phyloP scores from a whole-genome alignment of 1,140 invertebrate genomes.

The Plodia interpunctella region DNA sequence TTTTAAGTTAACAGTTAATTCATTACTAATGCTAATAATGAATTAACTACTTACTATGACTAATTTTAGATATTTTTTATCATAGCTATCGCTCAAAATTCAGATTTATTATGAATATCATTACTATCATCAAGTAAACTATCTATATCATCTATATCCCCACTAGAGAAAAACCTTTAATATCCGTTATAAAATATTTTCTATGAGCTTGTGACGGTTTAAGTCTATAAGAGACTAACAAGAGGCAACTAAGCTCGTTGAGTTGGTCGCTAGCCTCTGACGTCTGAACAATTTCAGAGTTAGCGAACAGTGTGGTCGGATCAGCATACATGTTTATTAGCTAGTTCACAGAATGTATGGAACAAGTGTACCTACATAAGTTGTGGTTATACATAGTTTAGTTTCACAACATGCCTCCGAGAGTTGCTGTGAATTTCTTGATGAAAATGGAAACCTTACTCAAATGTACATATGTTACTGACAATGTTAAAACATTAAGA shows the following conservation, averaged over 20 bases:
- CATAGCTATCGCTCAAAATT: too few species aligned
- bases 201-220: not conserved
- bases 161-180: not conserved
- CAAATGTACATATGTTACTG: not conserved
- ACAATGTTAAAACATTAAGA: not conserved
- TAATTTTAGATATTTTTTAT: too few species aligned
- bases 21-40: too few species aligned
- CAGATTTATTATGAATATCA: too few species aligned
- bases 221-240: constrained; percentile 1
- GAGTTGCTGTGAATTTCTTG: constrained; percentile 1
- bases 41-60: too few species aligned
- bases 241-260: not conserved
- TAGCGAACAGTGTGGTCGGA: not conserved
- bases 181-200: not conserved
- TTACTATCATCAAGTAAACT: too few species aligned
- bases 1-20: too few species aligned
- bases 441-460: too few species aligned
- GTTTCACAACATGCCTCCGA: not conserved
- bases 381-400: not conserved
- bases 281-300: constrained; percentile 1
- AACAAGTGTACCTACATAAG: too few species aligned
- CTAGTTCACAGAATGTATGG: not conserved
- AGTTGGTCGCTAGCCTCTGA: not conserved
- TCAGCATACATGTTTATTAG: constrained; percentile 4
- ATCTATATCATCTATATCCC: too few species aligned